These are phyloP conservation scores for Antrozous pallidus DNA, from an alignment of 2,797 vertebrate species.

Conservation along the genomic window DNA sequence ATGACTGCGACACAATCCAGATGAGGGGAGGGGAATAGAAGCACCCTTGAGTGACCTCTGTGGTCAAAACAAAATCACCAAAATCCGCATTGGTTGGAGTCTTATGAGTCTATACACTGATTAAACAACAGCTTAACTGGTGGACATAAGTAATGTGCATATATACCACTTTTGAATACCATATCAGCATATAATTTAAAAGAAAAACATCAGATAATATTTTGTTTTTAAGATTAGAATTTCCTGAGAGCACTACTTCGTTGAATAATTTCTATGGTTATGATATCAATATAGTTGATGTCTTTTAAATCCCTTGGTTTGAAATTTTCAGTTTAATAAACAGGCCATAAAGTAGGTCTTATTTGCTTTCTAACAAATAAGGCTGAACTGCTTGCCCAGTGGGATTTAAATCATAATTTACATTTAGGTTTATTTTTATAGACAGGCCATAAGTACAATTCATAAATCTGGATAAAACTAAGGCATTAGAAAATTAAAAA, in stretches of 20 bases:
- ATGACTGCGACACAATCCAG: neutral
- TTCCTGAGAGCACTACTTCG: neutral
- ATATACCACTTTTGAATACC: neutral
- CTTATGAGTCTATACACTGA: neutral
- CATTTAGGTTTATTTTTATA: constrained; percentile 71
- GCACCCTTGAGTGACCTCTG: neutral
- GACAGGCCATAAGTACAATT: constrained; percentile 69
- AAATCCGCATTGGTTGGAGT: neutral
- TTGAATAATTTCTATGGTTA: constrained; percentile 13
- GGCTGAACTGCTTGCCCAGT: constrained; percentile 14
- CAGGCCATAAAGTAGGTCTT: constrained; percentile 59
- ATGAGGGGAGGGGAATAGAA: neutral
- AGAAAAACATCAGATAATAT: neutral
- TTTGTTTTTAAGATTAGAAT: constrained; percentile 4
- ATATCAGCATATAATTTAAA: neutral
- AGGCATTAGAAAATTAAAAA: constrained; percentile 76
- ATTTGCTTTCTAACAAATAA: constrained; percentile 71
- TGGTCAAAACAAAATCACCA: neutral
- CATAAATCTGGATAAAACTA: constrained; percentile 69
- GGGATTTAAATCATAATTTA: constrained; percentile 68
- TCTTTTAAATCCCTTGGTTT: constrained; percentile 42
- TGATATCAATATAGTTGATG: neutral
- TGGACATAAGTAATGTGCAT: neutral
- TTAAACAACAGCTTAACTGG: neutral
- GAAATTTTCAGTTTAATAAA: constrained; percentile 63